Conservation (phyloP, 2,113 vertebrate species). For the Oxyura jamaicensis region DNA sequence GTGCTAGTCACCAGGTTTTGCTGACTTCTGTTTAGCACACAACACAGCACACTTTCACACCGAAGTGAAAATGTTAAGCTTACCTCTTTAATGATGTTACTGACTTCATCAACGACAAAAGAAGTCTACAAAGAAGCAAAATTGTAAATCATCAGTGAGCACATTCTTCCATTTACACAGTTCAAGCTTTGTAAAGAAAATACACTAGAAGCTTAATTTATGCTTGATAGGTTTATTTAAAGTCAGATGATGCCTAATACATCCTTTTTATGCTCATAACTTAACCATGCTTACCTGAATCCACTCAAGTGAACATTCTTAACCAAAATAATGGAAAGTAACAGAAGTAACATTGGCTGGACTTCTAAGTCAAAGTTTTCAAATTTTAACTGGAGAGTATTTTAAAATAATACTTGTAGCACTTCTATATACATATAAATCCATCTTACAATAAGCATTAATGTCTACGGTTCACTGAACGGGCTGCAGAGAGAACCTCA, state of each 20-base stretch:
- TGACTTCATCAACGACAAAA: constrained; percentile 93
- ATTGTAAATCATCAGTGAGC: neutral
- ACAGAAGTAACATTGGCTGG: neutral
- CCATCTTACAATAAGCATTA: neutral
- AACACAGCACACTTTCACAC: neutral
- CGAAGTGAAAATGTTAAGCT: neutral
- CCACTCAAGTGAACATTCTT: neutral
- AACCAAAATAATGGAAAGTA: neutral
- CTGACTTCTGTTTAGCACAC: neutral
- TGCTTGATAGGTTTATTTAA: neutral
- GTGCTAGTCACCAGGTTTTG: neutral
- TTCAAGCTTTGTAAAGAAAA: neutral
- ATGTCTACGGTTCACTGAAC: fast-evolving
- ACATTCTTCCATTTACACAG: neutral
- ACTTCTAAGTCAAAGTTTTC: neutral
- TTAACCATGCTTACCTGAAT: neutral
- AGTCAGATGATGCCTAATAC: neutral
- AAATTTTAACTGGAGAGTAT: neutral
- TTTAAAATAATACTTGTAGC: neutral
- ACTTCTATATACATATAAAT: neutral
- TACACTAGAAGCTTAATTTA: neutral
- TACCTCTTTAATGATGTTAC: constrained; percentile 93
- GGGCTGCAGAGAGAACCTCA: neutral
- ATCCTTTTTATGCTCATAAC: neutral
- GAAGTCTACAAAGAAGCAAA: constrained; percentile 72